Evolutionary conservation across 2,888 invertebrate species (phyloP).

Genomic region (Trichogramma evanescens): DNA sequence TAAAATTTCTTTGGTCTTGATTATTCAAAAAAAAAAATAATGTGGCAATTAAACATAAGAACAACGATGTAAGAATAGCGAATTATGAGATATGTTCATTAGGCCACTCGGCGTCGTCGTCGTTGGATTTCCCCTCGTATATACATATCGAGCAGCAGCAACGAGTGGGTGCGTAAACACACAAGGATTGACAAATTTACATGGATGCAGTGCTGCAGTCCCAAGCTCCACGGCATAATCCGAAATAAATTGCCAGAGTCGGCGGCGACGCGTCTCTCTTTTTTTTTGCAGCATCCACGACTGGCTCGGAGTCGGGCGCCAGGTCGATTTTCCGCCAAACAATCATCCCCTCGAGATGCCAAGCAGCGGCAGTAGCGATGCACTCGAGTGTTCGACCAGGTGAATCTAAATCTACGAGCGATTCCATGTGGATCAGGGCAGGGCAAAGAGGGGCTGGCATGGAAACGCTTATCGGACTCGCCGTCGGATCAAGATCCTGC

Average conservation of each 20-base stretch:
- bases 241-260: constrained; percentile 27
- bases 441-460: background rate
- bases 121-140: no score
- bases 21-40: no score
- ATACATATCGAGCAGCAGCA: no score
- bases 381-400: no score
- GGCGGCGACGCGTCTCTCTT: background rate
- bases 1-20: no score
- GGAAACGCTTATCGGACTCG: constrained; percentile 2
- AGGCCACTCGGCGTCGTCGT: constrained; percentile 10
- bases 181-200: no score
- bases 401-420: background rate
- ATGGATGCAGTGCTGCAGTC: background rate
- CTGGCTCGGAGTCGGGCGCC: background rate
- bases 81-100: constrained; percentile 18
- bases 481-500: background rate
- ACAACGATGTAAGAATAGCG: no score
- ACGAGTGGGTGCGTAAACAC: no score
- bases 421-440: background rate
- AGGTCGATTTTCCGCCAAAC: no score
- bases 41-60: no score
- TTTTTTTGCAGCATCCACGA: background rate
- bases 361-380: no score
- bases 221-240: constrained; percentile 18
- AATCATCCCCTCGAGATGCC: no score